Conservation (phyloP, 2,888 invertebrate species). For the Leucozona laternaria region DNA sequence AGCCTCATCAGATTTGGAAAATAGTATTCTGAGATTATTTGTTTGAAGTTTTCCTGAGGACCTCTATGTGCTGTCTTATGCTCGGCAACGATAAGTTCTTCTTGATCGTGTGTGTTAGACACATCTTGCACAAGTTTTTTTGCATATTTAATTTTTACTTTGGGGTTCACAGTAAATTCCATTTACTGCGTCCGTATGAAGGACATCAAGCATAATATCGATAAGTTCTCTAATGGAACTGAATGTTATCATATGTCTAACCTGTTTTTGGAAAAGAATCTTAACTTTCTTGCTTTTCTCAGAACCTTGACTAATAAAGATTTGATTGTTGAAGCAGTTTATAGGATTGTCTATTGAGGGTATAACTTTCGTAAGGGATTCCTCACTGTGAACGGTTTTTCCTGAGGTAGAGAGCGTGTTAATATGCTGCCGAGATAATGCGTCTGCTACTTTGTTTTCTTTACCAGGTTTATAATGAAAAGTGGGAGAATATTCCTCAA, state of each 20-base stretch:
- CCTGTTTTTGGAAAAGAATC: neutral
- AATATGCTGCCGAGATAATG: slow-evolving; percentile 48
- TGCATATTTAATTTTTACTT: neutral
- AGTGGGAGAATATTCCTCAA: slow-evolving; percentile 34
- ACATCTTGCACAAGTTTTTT: slow-evolving; percentile 2
- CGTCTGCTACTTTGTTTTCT: slow-evolving; percentile 76
- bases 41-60: neutral
- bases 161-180: too few species aligned
- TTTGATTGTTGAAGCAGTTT: neutral
- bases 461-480: neutral
- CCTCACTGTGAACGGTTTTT: slow-evolving; percentile 55
- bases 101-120: neutral
- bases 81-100: neutral
- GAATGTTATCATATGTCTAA: too few species aligned
- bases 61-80: neutral
- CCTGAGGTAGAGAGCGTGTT: neutral
- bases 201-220: neutral
- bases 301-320: neutral
- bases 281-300: too few species aligned
- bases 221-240: too few species aligned
- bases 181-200: neutral
- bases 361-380: slow-evolving; percentile 25
- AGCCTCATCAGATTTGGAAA: too few species aligned
- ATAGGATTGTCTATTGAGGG: neutral
- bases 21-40: neutral